A percentile compares a stretch with the other conserved stretches of the same genome.
These are phyloP conservation scores for Rhabditophanes sp. DNA, from an alignment of 2,888 invertebrate genomes.

Conservation along the genomic window DNA sequence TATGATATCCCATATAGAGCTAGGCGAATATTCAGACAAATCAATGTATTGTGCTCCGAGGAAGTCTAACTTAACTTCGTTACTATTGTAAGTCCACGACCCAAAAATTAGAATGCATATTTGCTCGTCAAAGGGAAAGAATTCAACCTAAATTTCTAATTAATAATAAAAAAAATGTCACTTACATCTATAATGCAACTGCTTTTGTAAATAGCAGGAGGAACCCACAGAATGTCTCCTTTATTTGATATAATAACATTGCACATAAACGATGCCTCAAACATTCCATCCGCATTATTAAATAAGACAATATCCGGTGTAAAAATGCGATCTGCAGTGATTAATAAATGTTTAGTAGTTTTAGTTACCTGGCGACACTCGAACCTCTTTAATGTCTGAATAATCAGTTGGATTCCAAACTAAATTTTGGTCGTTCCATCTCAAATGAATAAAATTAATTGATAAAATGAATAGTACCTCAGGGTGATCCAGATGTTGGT, in stretches of 20 bases:
- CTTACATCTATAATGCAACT: conserved; percentile 93
- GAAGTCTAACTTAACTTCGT: conserved; percentile 82
- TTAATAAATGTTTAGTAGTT: too few species aligned
- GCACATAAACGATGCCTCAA: too few species aligned
- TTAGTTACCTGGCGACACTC: conserved; percentile 45
- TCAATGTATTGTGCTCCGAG: conserved; percentile 83
- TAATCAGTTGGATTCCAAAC: conserved; percentile 46
- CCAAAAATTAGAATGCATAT: conserved; percentile 24
- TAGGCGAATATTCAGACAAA: conserved; percentile 87
- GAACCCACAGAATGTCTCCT: conserved; percentile 91
- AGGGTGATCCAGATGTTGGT: conserved; percentile 38
- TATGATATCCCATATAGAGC: conserved; percentile 94
- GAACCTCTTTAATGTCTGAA: conserved; percentile 45
- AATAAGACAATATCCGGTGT: conserved; percentile 44
- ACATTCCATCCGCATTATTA: too few species aligned
- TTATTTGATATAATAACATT: conserved; percentile 80
- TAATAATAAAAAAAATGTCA: too few species aligned
- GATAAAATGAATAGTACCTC: conserved; percentile 1
- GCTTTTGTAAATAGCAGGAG: conserved; percentile 94
- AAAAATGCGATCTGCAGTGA: conserved; percentile 42
- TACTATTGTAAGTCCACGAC: conserved; percentile 61
- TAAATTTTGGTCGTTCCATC: conserved; percentile 39
- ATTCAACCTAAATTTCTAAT: background rate
- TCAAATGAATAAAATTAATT: conserved; percentile 6
- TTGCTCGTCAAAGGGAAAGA: conserved; percentile 56